phyloP scores from a whole-genome alignment of 1,140 invertebrate species.

The Cryptotermes secundus region DNA sequence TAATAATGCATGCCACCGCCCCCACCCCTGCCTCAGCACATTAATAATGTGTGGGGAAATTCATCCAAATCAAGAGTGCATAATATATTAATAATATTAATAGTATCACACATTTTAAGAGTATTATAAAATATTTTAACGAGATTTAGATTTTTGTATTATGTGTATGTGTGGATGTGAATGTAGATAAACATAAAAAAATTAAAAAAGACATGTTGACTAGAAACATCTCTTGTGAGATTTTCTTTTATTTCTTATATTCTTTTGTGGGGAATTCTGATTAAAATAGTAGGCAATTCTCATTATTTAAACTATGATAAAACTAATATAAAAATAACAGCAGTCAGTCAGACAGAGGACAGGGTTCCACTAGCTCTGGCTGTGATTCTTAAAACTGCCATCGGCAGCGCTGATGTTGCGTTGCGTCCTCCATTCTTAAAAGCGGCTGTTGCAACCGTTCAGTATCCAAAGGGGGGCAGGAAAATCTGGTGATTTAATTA shows the following conservation, averaged over 20 bases:
- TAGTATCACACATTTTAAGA: slow-evolving; percentile 36
- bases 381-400: slow-evolving; percentile 40
- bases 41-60: slow-evolving; percentile 25
- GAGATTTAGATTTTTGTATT: slow-evolving; percentile 40
- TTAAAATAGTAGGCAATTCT: slow-evolving; percentile 34
- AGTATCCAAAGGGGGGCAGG: slow-evolving; percentile 21
- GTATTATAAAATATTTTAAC: slow-evolving; percentile 40
- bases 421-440: slow-evolving; percentile 30
- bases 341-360: slow-evolving; percentile 37
- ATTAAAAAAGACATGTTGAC: slow-evolving; percentile 33
- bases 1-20: slow-evolving; percentile 24
- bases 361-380: slow-evolving; percentile 37
- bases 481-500: slow-evolving; percentile 18
- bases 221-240: slow-evolving; percentile 34
- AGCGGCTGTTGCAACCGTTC: slow-evolving; percentile 34
- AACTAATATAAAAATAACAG: slow-evolving; percentile 36
- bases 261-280: slow-evolving; percentile 34
- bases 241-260: slow-evolving; percentile 34
- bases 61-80: slow-evolving; percentile 37
- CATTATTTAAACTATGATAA: slow-evolving; percentile 38
- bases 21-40: slow-evolving; percentile 29
- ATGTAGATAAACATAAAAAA: slow-evolving; percentile 31
- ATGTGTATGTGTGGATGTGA: slow-evolving; percentile 36
- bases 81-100: slow-evolving; percentile 37
- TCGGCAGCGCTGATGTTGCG: slow-evolving; percentile 30